Conservation (phyloP, 1,140 invertebrate species). For the Procambarus clarkii region DNA sequence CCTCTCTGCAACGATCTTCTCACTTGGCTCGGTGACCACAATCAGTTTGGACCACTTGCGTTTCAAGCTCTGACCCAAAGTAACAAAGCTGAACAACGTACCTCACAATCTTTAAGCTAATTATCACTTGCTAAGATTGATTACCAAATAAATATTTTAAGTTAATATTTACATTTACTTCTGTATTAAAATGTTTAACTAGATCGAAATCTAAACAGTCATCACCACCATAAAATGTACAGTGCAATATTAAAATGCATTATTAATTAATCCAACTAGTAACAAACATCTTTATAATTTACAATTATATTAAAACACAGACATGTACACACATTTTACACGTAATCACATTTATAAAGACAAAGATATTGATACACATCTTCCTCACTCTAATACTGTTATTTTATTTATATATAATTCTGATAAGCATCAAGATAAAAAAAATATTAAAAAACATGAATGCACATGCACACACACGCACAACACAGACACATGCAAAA, state of each 20-base stretch:
- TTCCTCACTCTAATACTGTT: background rate
- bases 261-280: background rate
- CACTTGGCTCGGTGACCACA: constrained; percentile 54
- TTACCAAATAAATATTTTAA: background rate
- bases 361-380: no score
- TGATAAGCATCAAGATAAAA: background rate
- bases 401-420: background rate
- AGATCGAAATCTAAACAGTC: no score
- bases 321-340: no score
- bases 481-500: no score
- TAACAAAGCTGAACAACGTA: constrained; percentile 47
- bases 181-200: background rate
- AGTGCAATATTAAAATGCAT: background rate
- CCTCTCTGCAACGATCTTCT: constrained; percentile 56
- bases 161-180: background rate
- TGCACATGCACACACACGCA: no score
- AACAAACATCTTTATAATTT: background rate
- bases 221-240: background rate
- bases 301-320: background rate
- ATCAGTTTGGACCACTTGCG: constrained; percentile 65
- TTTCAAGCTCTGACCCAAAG: constrained; percentile 41
- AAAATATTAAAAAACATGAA: background rate
- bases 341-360: no score
- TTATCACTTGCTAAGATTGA: background rate
- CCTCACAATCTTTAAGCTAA: constrained; percentile 10